Base-by-base conservation (phyloP, 2,888 invertebrate genomes). In the Strigamia maritima region DNA sequence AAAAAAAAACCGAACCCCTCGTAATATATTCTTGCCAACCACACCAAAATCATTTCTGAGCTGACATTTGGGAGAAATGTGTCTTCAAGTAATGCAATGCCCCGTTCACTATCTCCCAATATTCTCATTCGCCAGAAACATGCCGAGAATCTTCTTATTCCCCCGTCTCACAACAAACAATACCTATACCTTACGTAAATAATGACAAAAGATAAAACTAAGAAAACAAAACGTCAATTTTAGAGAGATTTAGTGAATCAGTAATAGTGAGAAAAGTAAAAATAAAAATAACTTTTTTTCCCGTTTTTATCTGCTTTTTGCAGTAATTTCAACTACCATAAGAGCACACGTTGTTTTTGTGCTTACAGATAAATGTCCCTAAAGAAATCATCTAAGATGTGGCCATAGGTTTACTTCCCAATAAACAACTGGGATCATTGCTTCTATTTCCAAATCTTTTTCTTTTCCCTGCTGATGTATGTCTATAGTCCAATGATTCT, bases 321-420 rank as follows among this genome's bases (percentile, higher is more conserved):
- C 12, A 26, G 65, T 65, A 65, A 65, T 65, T 65, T 65, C 24
- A 26, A 26, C 65, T 65, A n/a, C n/a, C n/a, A n/a, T n/a, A 65
- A 65, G 65, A 26, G 65, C 26, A 1, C 65, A 65, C 26, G 8
- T 60, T 65, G 26, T 26, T 28, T 65, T 65, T 28, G 8, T 65
- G 24, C 65, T 24, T 28, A 26, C 28, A 65, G 24, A 65, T 28
- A 65, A 65, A 24, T 10, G 65, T 65, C 65, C 65, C 65, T 28
- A 24, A 65, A 65, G 65, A 65, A 65, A 65, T 65, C 65, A 65
- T 65, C 65, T 65, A 60, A 60, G 65, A 65, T 65, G 65, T 65
- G 28, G 24, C 65, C 26, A 65, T 10, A 65, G 65, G 65, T 65
- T 65, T 28, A 65, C 65, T 65, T 65, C 65, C 65, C 24, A 65